Base-by-base conservation (phyloP, 2,113 vertebrate genomes). In the Urocitellus parryii region DNA sequence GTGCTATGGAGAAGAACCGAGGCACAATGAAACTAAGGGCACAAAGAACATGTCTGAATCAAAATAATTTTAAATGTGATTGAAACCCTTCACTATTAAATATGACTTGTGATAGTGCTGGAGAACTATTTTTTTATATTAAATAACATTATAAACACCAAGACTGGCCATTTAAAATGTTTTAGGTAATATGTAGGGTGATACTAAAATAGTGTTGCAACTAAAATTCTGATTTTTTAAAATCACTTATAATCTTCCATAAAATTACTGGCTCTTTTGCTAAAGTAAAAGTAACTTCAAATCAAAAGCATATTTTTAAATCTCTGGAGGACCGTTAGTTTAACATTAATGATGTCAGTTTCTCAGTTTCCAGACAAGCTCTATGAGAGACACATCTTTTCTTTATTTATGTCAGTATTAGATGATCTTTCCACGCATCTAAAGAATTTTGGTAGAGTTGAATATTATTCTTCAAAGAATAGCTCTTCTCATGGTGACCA, bases 371-470 rank as follows among this genome's bases (percentile, higher is more conserved):
- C 81, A 25, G 24, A 73, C 32, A 39, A 74, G 63, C 63, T 83
- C 79, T 65, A 79, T 58, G 53, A 94, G 86, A 95, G 56, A 86
- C n/a, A 78, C 5, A 45, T 16, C 27, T 72, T 80, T 17, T 72
- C 86, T 76, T 63, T 85, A 45, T 24, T 67, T 8, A 58, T 58
- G 56, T 93, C 56, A 39, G 22, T 42, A 80, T 74, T 85, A 93
- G 96, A 93, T 73, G 32, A 45, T 95, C 80, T 92, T 56, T 12
- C 81, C 96, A 63, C 11, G 74, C 95, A 97, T 32, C 65, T 77
- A 96, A 97, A 97, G 97, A 96, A 93, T 85, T 83, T 78, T 96
- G 85, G 95, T 96, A 97, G 98, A 98, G 98, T 94, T 97, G 98
- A 98, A 84, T 42, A 88, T 67, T 94, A 96, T 0, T 97, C 96